Evolutionary conservation across 2,797 vertebrate genomes (phyloP).

Genomic region (Sebastes paucispinis): DNA sequence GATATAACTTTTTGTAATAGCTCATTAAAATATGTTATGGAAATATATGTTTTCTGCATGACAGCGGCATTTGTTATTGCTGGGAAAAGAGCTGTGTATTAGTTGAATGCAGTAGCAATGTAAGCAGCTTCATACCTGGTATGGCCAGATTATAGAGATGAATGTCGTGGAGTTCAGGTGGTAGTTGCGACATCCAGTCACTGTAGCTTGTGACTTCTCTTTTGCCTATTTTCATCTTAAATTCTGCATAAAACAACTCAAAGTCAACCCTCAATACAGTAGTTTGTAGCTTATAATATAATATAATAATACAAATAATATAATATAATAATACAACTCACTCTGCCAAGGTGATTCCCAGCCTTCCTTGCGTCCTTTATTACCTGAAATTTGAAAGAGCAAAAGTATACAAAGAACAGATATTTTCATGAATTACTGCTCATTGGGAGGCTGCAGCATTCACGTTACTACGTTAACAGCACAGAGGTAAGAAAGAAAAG

Average conservation of each 20-base stretch:
- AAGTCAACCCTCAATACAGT: not conserved
- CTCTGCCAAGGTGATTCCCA: not conserved
- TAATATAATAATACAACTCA: not conserved
- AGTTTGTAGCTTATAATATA: not conserved
- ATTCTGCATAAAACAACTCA: not conserved
- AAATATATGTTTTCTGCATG: not conserved
- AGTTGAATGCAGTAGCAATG: not conserved
- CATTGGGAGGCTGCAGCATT: not conserved
- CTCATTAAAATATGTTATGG: not conserved
- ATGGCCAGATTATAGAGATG: constrained; percentile 58
- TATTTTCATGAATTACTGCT: not conserved
- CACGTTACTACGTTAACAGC: not conserved
- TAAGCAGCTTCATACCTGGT: constrained; percentile 53
- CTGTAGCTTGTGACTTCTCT: not conserved
- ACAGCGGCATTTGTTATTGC: not conserved
- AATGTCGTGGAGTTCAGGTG: constrained; percentile 26
- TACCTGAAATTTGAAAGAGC: not conserved
- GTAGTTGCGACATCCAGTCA: constrained; percentile 70
- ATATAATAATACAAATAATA: too few relatives aligned
- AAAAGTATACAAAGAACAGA: not conserved
- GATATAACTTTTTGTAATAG: not conserved
- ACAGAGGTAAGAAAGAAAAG: not conserved
- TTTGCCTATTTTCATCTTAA: not conserved
- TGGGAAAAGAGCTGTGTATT: not conserved
- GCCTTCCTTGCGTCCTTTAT: not conserved